These are phyloP conservation scores for Lepidostoma basale DNA, from an alignment of 1,140 invertebrate genomes.

Conservation along the genomic window DNA sequence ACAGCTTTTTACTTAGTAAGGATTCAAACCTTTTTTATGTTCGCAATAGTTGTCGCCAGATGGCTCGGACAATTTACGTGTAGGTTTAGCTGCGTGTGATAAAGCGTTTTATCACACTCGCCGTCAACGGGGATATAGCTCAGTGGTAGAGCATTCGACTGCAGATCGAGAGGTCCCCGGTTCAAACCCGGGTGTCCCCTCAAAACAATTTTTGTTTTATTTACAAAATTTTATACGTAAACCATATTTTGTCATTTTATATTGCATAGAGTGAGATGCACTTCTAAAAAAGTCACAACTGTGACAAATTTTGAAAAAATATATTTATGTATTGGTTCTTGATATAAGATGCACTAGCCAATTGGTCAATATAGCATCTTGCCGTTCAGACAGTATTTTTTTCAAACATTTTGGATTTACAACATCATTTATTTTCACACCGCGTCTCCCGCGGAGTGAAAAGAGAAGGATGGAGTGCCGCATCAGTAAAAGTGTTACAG, in stretches of 20 bases:
- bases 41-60: not conserved
- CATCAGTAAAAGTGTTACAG: too few species aligned
- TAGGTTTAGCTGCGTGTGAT: not conserved
- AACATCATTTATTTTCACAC: too few species aligned
- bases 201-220: conserved; percentile 46
- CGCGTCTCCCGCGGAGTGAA: too few species aligned
- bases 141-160: conserved; percentile 69
- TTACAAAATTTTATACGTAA: not conserved
- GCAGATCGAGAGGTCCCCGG: conserved; percentile 91
- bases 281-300: too few species aligned
- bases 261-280: too few species aligned
- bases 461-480: too few species aligned
- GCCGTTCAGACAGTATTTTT: too few species aligned
- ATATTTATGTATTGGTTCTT: too few species aligned
- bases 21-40: not conserved
- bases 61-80: not conserved
- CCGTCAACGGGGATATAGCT: conserved; percentile 60
- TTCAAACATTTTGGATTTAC: too few species aligned
- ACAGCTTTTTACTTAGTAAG: not conserved
- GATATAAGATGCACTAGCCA: too few species aligned
- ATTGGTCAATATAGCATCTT: too few species aligned
- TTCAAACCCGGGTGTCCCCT: conserved; percentile 92
- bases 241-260: not conserved
- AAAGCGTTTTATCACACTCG: not conserved
- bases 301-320: too few species aligned